Base-by-base conservation (phyloP, 2,888 invertebrate species). In the Eupithecia subfuscata region DNA sequence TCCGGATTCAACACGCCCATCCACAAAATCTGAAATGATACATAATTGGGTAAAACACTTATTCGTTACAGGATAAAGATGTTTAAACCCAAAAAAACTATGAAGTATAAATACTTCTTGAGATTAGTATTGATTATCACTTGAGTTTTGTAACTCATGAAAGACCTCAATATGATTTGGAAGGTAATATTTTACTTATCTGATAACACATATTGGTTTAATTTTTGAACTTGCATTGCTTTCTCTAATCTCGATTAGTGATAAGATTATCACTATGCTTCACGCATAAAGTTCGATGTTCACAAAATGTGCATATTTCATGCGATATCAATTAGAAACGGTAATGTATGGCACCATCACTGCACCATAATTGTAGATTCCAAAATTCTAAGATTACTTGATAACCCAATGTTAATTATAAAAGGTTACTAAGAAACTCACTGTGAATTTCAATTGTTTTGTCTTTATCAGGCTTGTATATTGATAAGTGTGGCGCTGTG, bases 131-230 rank as follows among this genome's bases (percentile, higher is more conserved):
- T 75, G 48, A 79, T 83, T 84, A 84, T 87, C 86, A 88, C 84
- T 87, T 82, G 82, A 84, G 82, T 84, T 78, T 80, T 78, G 82
- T 78, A 81, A 82, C 84, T 85, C 84, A 86, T 81, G 80, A 84
- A 85, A 85, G 82, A 81, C 82, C 82, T 85, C 85, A 90, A 88
- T 79, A 92, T 92, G 92, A 85, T 87, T 89, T 86, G 86, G 85
- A 91, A 92, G 92, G 92, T 93, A 89, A 83, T 68, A 70, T 63
- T 78, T 75, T 60, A 14, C 60, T 60, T 60, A 60, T 45, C 43
- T 69, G 71, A 60, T 67, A 71, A 64, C 34, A 63, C 25, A 67
- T 48, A 25, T 60, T 73, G 18, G 4, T 25, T 12, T 3, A 22
- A 18, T 45, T 52, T 34, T 25, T 25, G 2, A 60, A 60, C 22